These are phyloP conservation scores for Galeopsomyia nigrocyanea DNA, from an alignment of 2,888 invertebrate genomes.

Conservation along the genomic window DNA sequence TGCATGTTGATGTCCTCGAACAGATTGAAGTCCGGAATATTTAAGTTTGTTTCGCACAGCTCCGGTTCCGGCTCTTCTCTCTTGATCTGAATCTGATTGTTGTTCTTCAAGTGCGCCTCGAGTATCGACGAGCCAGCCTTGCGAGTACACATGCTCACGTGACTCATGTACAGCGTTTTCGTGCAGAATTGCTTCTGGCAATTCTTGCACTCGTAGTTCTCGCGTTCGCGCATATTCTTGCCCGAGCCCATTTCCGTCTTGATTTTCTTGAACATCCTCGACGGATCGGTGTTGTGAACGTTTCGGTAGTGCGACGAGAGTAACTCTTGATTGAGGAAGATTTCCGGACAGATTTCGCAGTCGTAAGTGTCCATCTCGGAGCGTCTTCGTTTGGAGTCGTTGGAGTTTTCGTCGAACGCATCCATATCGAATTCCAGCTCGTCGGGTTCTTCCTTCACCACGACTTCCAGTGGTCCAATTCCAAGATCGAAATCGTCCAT, in stretches of 20 bases:
- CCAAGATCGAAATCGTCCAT: conserved; percentile 54
- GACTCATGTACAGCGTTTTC: conserved; percentile 63
- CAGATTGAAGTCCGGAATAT: conserved; percentile 66
- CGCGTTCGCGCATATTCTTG: conserved; percentile 53
- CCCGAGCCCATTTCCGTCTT: conserved; percentile 44
- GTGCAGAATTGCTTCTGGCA: conserved; percentile 64
- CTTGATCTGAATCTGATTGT: conserved; percentile 63
- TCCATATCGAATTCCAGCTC: conserved; percentile 62
- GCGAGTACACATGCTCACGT: conserved; percentile 61
- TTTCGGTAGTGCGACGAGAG: conserved; percentile 63
- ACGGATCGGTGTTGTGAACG: conserved; percentile 64
- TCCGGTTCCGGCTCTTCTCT: conserved; percentile 55
- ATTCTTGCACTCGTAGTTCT: conserved; percentile 63
- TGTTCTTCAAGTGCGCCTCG: conserved; percentile 64
- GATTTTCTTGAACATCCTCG: conserved; percentile 56
- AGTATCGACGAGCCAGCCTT: conserved; percentile 56
- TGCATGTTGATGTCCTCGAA: conserved; percentile 67
- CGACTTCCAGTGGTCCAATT: conserved; percentile 51
- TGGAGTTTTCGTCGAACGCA: conserved; percentile 53
- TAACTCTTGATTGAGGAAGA: conserved; percentile 62
- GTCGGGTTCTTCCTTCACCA: conserved; percentile 64
- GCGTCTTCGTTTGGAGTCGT: conserved; percentile 58
- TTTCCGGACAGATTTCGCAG: conserved; percentile 65
- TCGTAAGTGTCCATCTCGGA: conserved; percentile 60
- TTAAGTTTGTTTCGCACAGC: conserved; percentile 60